These are phyloP conservation scores for Ephestia elutella DNA, from an alignment of 1,140 invertebrate genomes.

Conservation along the genomic window DNA sequence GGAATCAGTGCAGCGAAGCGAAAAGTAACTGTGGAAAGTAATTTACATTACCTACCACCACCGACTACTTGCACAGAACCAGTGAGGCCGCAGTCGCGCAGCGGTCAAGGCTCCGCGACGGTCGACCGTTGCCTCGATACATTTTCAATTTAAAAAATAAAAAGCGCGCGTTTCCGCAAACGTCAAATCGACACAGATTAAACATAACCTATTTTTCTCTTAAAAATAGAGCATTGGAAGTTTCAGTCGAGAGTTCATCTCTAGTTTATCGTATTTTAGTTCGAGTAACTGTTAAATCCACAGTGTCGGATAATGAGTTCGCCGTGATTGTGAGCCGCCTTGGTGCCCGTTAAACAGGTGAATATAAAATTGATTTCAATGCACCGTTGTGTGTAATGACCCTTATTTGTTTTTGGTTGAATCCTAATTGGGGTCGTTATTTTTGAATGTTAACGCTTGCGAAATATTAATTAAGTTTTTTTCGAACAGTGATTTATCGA, in stretches of 20 bases:
- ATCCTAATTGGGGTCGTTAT: slow-evolving; percentile 7
- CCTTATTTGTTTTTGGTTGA: slow-evolving; percentile 13
- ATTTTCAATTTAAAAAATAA: slow-evolving; percentile 40
- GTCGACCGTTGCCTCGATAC: slow-evolving; percentile 35
- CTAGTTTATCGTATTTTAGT: slow-evolving; percentile 37
- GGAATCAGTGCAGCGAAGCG: slow-evolving; percentile 63
- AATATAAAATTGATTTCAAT: slow-evolving; percentile 52
- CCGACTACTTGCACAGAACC: slow-evolving; percentile 40
- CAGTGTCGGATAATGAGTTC: slow-evolving; percentile 63
- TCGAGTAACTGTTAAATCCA: slow-evolving; percentile 56
- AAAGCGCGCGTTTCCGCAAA: slow-evolving; percentile 52
- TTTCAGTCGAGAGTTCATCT: slow-evolving; percentile 8
- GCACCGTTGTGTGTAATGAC: slow-evolving; percentile 28
- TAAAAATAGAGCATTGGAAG: neutral
- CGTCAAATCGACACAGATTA: slow-evolving; percentile 34
- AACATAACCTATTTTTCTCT: neutral
- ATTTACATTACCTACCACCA: slow-evolving; percentile 28
- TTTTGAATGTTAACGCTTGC: neutral
- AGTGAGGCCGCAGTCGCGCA: slow-evolving; percentile 57
- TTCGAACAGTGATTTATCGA: neutral
- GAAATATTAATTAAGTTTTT: neutral
- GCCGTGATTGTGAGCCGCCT: slow-evolving; percentile 59
- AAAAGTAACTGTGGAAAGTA: slow-evolving; percentile 63
- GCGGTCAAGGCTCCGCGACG: slow-evolving; percentile 63
- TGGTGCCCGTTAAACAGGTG: slow-evolving; percentile 60